Conservation (phyloP, 2,797 vertebrate species). For the Catostomus latipinnis region DNA sequence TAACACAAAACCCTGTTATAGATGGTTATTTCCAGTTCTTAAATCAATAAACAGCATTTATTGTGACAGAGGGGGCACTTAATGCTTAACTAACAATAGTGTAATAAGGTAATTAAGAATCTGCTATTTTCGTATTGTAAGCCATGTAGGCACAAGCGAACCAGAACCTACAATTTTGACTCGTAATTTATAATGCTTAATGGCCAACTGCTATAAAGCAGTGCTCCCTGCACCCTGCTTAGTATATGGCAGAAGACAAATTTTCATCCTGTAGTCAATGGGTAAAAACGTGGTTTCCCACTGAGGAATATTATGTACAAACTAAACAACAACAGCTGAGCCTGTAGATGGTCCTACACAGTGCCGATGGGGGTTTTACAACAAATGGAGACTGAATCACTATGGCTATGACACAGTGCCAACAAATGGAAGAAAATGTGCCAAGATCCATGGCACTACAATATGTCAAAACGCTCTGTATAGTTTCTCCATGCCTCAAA, state of each 20-base stretch:
- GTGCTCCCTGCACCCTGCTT: conserved; percentile 38
- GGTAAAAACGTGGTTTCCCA: conserved; percentile 64
- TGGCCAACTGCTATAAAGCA: conserved; percentile 43
- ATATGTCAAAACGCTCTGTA: conserved; percentile 49
- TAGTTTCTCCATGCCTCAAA: conserved; percentile 39
- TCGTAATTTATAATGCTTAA: conserved; percentile 45
- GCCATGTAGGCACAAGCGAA: conserved; percentile 32
- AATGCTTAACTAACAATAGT: conserved; percentile 29
- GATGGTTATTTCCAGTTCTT: background rate
- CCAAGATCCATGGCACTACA: conserved; percentile 51
- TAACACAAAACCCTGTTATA: background rate
- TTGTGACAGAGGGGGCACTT: conserved; percentile 10
- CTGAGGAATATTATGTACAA: conserved; percentile 58
- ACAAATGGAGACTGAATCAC: conserved; percentile 46
- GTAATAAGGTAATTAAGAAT: conserved; percentile 41
- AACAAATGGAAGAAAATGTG: conserved; percentile 46
- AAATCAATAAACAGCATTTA: conserved; percentile 5
- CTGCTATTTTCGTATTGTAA: conserved; percentile 26
- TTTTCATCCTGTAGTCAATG: conserved; percentile 50
- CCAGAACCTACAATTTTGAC: conserved; percentile 40
- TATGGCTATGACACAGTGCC: conserved; percentile 46
- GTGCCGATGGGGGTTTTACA: conserved; percentile 59
- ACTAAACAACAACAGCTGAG: conserved; percentile 63
- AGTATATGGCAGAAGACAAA: conserved; percentile 39
- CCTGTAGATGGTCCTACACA: conserved; percentile 63